phyloP scores from a whole-genome alignment of 2,797 vertebrate species.

The Coilia nasus region DNA sequence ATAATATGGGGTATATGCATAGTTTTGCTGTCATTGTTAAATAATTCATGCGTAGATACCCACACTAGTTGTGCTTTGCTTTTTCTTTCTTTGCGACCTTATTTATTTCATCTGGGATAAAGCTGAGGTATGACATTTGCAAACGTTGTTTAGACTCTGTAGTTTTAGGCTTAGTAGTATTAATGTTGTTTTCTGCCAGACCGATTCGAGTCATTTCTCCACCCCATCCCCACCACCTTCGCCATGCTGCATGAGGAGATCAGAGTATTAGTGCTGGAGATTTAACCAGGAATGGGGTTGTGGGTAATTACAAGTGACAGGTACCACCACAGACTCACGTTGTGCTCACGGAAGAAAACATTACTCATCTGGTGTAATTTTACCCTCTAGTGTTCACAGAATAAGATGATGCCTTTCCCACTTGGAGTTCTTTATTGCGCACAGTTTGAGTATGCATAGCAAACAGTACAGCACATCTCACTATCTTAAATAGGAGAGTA shows the following conservation, averaged over 20 bases:
- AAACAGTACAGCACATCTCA: neutral
- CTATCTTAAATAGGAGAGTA: neutral
- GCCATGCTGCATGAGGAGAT: slow-evolving; percentile 46
- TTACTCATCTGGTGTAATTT: neutral
- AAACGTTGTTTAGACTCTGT: neutral
- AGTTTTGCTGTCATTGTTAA: neutral
- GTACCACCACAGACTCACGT: slow-evolving; percentile 45
- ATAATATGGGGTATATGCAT: too few relatives aligned
- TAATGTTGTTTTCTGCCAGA: neutral
- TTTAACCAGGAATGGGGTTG: slow-evolving; percentile 70
- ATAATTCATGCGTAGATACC: neutral
- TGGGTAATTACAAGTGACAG: slow-evolving; percentile 74
- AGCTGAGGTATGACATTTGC: slow-evolving; percentile 11
- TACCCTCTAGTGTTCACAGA: neutral
- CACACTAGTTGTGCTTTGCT: neutral
- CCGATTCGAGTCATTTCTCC: slow-evolving; percentile 36
- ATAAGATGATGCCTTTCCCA: neutral
- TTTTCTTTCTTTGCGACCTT: neutral
- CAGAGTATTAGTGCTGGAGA: slow-evolving; percentile 63
- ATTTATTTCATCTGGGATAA: neutral
- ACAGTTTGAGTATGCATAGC: neutral
- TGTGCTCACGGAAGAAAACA: neutral
- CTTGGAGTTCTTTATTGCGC: neutral
- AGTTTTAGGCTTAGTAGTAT: neutral
- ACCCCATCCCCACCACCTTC: slow-evolving; percentile 52